Conservation (phyloP, 2,888 invertebrate genomes). For the Celastrina argiolus region DNA sequence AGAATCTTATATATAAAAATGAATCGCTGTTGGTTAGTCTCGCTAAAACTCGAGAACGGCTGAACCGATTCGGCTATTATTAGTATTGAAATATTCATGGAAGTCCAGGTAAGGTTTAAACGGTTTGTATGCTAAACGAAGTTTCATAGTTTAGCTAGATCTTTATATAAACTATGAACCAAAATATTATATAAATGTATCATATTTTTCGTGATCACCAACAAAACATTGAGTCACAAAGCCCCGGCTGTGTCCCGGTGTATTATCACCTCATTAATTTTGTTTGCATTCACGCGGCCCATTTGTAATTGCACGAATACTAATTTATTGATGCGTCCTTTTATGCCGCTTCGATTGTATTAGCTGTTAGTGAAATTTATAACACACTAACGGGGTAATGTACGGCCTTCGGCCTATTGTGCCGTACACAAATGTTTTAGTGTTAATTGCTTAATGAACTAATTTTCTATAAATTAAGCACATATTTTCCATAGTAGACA, state of each 20-base stretch:
- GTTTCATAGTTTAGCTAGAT: too few species aligned
- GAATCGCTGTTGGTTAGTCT: too few species aligned
- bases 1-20: too few species aligned
- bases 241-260: slow-evolving; percentile 22
- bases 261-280: slow-evolving; percentile 26
- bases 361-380: slow-evolving; percentile 21
- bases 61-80: too few species aligned
- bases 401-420: slow-evolving; percentile 9
- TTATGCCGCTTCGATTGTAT: slow-evolving; percentile 22
- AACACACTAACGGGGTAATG: slow-evolving; percentile 20
- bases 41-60: too few species aligned
- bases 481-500: background rate
- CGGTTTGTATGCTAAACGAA: too few species aligned
- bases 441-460: background rate
- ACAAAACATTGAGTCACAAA: slow-evolving; percentile 23
- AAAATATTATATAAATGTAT: background rate
- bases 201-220: background rate
- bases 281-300: slow-evolving; percentile 24
- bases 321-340: slow-evolving; percentile 23
- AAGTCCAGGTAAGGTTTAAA: too few species aligned
- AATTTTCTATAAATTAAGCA: background rate
- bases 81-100: too few species aligned
- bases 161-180: background rate
- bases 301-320: slow-evolving; percentile 26
- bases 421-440: slow-evolving; percentile 3